A percentile compares a stretch with the other conserved stretches of the same genome.
These are phyloP conservation scores for Falcaria lacertinaria DNA, from an alignment of 2,888 invertebrate genomes.

Conservation along the genomic window DNA sequence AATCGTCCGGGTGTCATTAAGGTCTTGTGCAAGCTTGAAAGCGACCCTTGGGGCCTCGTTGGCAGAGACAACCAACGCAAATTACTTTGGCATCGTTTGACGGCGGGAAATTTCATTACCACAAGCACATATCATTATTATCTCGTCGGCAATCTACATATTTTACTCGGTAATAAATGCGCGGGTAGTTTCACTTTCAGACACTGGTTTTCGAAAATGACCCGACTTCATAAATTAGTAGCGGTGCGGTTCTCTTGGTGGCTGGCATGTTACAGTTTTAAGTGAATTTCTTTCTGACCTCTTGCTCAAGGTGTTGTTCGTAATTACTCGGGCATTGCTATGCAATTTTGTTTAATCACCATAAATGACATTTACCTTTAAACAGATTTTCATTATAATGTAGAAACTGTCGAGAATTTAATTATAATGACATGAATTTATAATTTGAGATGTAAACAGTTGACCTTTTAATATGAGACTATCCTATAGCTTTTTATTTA, in stretches of 20 bases:
- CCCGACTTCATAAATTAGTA: constrained; percentile 69
- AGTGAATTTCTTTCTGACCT: constrained; percentile 80
- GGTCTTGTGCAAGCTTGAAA: constrained; percentile 77
- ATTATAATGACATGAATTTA: constrained; percentile 17
- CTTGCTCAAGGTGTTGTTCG: constrained; percentile 71
- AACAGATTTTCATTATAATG: constrained; percentile 21
- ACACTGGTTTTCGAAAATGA: constrained; percentile 78
- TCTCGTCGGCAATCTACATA: constrained; percentile 78
- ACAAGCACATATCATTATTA: constrained; percentile 80
- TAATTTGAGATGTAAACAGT: background rate
- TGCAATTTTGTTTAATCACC: constrained; percentile 69
- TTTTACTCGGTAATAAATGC: constrained; percentile 78
- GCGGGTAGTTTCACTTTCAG: constrained; percentile 77
- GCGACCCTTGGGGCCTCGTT: constrained; percentile 75
- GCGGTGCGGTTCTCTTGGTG: constrained; percentile 59
- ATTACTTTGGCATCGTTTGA: constrained; percentile 80
- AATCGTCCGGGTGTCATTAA: constrained; percentile 68
- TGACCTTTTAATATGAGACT: background rate
- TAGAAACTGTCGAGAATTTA: constrained; percentile 21
- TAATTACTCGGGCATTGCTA: constrained; percentile 63
- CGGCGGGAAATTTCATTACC: constrained; percentile 80
- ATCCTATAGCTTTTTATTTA: background rate
- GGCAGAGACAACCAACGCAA: constrained; percentile 77
- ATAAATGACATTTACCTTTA: constrained; percentile 60
- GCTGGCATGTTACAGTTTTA: constrained; percentile 78